Percentiles rank a stretch among this genome's conserved stretches.
Evolutionary conservation across 1,140 invertebrate genomes (phyloP).

Genomic region (Trichogramma pretiosum): DNA sequence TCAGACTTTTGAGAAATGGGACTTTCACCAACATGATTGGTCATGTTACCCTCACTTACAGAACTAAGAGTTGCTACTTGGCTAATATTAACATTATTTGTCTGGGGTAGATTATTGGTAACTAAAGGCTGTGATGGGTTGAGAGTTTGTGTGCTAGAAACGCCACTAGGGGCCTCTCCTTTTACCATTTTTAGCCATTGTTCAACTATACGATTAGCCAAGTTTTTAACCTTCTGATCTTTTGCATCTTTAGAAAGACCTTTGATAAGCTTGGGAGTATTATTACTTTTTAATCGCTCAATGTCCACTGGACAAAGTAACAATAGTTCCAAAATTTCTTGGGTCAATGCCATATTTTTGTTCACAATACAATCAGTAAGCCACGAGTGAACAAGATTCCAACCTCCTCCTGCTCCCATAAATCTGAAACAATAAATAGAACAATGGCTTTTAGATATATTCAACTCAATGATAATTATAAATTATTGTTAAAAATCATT

Average conservation of each 20-base stretch:
- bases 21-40: no score
- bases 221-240: slow-evolving; percentile 59
- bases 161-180: no score
- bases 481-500: no score
- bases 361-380: slow-evolving; percentile 72
- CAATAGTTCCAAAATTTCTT: slow-evolving; percentile 76
- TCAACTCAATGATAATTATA: background rate
- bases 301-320: slow-evolving; percentile 80
- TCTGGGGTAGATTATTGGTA: no score
- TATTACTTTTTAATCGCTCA: slow-evolving; percentile 80
- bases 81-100: no score
- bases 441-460: background rate
- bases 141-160: no score
- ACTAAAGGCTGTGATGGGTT: no score
- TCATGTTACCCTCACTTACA: no score
- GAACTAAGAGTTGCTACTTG: no score
- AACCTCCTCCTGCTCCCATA: slow-evolving; percentile 82
- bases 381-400: slow-evolving; percentile 82
- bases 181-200: slow-evolving; percentile 84
- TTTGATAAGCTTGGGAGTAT: slow-evolving; percentile 84
- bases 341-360: slow-evolving; percentile 77
- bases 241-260: slow-evolving; percentile 73
- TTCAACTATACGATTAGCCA: slow-evolving; percentile 76
- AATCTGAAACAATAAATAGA: slow-evolving; percentile 51
- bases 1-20: no score